Conservation (phyloP, 37 sponge, comb jelly and placozoan genomes). For the Diacarnus erythraeanus region DNA sequence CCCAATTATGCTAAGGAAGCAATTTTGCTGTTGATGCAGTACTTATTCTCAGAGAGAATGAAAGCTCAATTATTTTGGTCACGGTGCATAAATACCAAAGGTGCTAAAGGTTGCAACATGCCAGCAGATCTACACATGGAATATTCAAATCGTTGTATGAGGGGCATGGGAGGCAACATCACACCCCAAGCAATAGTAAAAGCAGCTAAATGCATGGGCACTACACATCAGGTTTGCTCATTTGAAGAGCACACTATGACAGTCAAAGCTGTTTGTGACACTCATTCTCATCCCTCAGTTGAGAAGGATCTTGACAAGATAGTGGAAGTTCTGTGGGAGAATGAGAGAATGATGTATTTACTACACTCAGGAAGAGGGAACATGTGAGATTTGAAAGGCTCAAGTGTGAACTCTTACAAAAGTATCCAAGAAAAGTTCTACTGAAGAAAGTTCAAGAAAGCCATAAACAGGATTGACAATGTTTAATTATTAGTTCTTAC, state of each 20-base stretch:
- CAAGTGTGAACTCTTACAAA: background rate
- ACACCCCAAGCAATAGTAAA: background rate
- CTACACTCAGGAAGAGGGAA: background rate
- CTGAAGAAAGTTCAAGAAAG: background rate
- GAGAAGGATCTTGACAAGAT: background rate
- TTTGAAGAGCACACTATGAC: background rate
- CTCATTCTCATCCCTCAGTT: too few species aligned
- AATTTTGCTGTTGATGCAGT: background rate
- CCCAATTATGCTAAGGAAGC: background rate
- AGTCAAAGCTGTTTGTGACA: too few species aligned
- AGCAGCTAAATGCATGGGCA: background rate
- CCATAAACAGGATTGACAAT: background rate
- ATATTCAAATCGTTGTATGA: background rate
- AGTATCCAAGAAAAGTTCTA: background rate
- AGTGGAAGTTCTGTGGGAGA: background rate
- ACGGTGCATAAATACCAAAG: background rate
- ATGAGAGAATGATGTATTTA: background rate
- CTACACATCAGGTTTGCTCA: background rate
- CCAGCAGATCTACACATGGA: background rate
- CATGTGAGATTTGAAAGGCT: background rate
- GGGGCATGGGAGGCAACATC: background rate
- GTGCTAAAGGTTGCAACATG: background rate
- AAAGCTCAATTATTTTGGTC: too few species aligned
- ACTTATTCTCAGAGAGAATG: too few species aligned
- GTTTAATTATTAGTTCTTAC: background rate